Evolutionary conservation across 2,797 vertebrate genomes (phyloP).

Genomic region (Mormyrops boulengeri): DNA sequence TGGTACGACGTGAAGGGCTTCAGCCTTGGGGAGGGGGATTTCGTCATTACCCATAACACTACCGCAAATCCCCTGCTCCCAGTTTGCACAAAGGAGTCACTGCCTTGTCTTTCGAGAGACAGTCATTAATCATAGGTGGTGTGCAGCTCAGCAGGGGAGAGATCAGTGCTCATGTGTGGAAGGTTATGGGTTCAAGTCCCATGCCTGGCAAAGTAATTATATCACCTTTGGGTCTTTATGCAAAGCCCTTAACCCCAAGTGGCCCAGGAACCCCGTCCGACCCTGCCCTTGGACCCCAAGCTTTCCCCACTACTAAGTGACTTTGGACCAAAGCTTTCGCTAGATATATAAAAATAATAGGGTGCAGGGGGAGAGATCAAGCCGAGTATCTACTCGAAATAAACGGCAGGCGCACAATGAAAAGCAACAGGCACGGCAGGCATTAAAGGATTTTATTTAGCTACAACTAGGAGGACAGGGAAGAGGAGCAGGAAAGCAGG

Average conservation of each 20-base stretch:
- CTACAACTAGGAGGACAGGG: not conserved
- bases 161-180: not conserved
- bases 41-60: not conserved
- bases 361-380: not conserved
- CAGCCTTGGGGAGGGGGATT: constrained; percentile 51
- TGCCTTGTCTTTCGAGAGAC: not conserved
- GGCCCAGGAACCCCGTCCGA: not conserved
- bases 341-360: not conserved
- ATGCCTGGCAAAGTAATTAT: not conserved
- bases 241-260: not conserved
- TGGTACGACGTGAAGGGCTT: constrained; percentile 76
- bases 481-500: not conserved
- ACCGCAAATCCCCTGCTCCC: not conserved
- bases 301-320: not conserved
- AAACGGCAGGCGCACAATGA: not conserved
- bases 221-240: not conserved
- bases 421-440: not conserved
- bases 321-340: not conserved
- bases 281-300: not conserved
- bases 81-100: not conserved
- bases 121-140: not conserved
- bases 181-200: not conserved
- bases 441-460: not conserved
- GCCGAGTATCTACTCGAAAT: not conserved
- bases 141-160: not conserved